Conservation (phyloP, 2,888 invertebrate genomes). For the Drosophila nr. medialis region DNA sequence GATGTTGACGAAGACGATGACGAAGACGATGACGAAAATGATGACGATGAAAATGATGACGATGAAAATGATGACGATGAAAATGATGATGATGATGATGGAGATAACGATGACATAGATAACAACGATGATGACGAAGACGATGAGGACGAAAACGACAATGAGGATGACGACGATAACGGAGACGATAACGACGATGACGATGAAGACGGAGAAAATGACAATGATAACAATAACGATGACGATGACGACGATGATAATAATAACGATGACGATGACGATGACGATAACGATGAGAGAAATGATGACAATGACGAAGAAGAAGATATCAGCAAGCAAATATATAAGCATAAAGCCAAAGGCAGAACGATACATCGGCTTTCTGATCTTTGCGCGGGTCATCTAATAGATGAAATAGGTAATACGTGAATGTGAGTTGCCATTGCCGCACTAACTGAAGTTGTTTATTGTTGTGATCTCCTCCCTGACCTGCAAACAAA, state of each 20-base stretch:
- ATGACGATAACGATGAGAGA: slow-evolving; percentile 55
- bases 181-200: slow-evolving; percentile 80
- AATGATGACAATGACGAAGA: slow-evolving; percentile 83
- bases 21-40: slow-evolving; percentile 36
- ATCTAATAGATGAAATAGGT: slow-evolving; percentile 84
- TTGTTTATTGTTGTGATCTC: slow-evolving; percentile 58
- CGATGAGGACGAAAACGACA: slow-evolving; percentile 36
- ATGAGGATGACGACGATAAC: slow-evolving; percentile 48
- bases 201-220: slow-evolving; percentile 59
- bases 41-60: slow-evolving; percentile 82
- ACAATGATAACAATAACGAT: slow-evolving; percentile 56
- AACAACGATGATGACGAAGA: slow-evolving; percentile 45
- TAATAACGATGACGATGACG: slow-evolving; percentile 78
- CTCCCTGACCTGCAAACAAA: slow-evolving; percentile 21
- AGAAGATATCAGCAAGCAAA: slow-evolving; percentile 83
- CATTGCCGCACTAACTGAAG: slow-evolving; percentile 68
- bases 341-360: slow-evolving; percentile 65
- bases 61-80: slow-evolving; percentile 84
- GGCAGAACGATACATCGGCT: slow-evolving; percentile 76
- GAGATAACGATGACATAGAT: slow-evolving; percentile 44
- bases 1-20: slow-evolving; percentile 80
- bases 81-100: slow-evolving; percentile 83
- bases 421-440: slow-evolving; percentile 83
- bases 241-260: slow-evolving; percentile 78
- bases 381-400: slow-evolving; percentile 79